Base-by-base conservation (phyloP, 2,113 vertebrate genomes). In the Ophiodon elongatus region DNA sequence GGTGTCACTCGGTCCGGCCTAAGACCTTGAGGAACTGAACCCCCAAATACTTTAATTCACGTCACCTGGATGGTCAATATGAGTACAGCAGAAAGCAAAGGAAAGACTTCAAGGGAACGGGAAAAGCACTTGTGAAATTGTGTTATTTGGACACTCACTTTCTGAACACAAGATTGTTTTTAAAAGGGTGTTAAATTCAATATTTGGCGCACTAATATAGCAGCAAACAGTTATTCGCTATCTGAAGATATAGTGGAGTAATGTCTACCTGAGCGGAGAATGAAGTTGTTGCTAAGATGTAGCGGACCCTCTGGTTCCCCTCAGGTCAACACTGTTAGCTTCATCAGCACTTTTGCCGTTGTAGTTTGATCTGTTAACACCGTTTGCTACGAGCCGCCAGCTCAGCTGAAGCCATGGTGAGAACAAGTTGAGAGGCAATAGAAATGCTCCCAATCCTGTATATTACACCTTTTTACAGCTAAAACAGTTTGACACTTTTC, bases 21-120 rank as follows among this genome's bases (percentile, higher is more conserved):
- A 35, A 76, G 45, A 17, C 60, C 70, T 27, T 33, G 10, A 64
- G 35, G 5, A 17, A 14, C 64, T 65, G 54, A 72, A 52, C 14
- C 72, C 39, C 29, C 4, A 19, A 43, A 73, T 13, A 70, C 6
- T 57, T 82, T 35, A 41, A 54, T 80, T 50, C 3, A 72, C 2
- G 5, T 80, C 43, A 87, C 37, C 50, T 33, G 19, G 27, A 75
- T 47, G 13, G 14, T 43, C 52, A 68, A 60, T 21, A 4, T 4
- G 7, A 47, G 14, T 45, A 9, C 8, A 21, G 45, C 10, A 21
- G 8, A 33, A 25, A 10, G 57, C 21, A 29, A 77, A 6, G 7
- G 33, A 71, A 73, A 50, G 19, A 11, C 10, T 35, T 64, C 29
- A 29, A 63, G 23, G 35, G 31, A 75, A 70, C 4, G 6, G 21